Evolutionary conservation across 2,113 vertebrate species (phyloP).

Genomic region (Vanacampus margaritifer): DNA sequence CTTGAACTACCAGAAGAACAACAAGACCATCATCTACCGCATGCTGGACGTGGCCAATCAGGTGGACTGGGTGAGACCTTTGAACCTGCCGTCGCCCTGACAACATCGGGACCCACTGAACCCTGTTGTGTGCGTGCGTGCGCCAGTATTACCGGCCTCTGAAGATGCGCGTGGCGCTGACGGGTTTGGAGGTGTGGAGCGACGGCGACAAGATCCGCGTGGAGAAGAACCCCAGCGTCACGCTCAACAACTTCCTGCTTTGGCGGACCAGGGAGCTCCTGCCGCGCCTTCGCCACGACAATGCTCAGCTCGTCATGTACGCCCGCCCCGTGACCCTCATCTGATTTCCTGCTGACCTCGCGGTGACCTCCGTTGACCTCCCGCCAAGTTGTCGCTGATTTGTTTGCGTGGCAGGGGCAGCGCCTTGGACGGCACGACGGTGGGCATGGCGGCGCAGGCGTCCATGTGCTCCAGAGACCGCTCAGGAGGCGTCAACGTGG

Average conservation of each 20-base stretch:
- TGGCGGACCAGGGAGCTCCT: slow-evolving; percentile 83
- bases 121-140: too few relatives aligned
- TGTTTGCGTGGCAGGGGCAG: slow-evolving; percentile 63
- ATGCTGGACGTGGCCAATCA: slow-evolving; percentile 85
- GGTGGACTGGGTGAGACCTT: slow-evolving; percentile 82
- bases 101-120: not conserved
- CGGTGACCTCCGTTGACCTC: not conserved
- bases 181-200: slow-evolving; percentile 89
- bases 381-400: not conserved
- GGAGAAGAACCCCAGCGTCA: slow-evolving; percentile 66
- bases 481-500: slow-evolving; percentile 88
- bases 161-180: slow-evolving; percentile 82
- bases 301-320: slow-evolving; percentile 90
- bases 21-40: slow-evolving; percentile 74
- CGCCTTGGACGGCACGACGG: slow-evolving; percentile 74
- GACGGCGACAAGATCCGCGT: slow-evolving; percentile 71
- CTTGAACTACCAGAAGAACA: slow-evolving; percentile 70
- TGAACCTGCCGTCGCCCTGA: not conserved
- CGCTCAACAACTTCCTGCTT: slow-evolving; percentile 80
- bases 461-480: slow-evolving; percentile 85
- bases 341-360: not conserved
- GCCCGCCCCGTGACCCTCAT: not conserved
- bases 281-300: slow-evolving; percentile 83
- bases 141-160: slow-evolving; percentile 83
- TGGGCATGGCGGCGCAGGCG: slow-evolving; percentile 84